Evolutionary conservation across 1,140 invertebrate genomes (phyloP).

Genomic region (Laodelphax striatellus): DNA sequence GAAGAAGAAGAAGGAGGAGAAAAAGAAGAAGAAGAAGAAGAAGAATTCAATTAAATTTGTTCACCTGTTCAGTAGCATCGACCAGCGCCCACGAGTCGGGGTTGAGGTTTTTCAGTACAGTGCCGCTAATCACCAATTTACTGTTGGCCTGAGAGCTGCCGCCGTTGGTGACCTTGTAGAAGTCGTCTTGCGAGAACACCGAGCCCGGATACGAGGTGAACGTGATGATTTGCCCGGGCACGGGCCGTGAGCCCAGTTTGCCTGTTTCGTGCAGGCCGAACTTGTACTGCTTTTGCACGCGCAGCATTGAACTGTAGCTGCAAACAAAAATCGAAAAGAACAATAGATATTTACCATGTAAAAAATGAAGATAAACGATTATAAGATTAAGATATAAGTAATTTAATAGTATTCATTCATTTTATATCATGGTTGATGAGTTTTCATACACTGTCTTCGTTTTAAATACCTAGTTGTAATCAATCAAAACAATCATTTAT

Average conservation of each 20-base stretch:
- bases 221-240: conserved; percentile 47
- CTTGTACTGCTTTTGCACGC: conserved; percentile 82
- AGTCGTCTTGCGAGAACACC: conserved; percentile 79
- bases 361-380: neutral
- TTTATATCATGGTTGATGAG: too few species aligned
- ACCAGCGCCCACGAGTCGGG: conserved; percentile 6
- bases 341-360: too few species aligned
- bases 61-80: conserved; percentile 4
- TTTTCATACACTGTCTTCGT: too few species aligned
- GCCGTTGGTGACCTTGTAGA: conserved; percentile 46
- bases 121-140: conserved; percentile 24
- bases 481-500: too few species aligned
- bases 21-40: too few species aligned
- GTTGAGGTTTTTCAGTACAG: conserved; percentile 11
- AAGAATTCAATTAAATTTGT: neutral
- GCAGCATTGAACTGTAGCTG: conserved; percentile 73
- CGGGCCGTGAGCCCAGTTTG: conserved; percentile 29
- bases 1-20: too few species aligned
- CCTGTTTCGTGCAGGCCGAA: conserved; percentile 58
- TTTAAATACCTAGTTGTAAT: too few species aligned
- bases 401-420: too few species aligned
- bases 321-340: too few species aligned
- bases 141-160: neutral
- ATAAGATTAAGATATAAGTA: too few species aligned
- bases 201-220: conserved; percentile 85